Conservation (phyloP, 2,888 invertebrate genomes). For the Leptinotarsa haldemani region DNA sequence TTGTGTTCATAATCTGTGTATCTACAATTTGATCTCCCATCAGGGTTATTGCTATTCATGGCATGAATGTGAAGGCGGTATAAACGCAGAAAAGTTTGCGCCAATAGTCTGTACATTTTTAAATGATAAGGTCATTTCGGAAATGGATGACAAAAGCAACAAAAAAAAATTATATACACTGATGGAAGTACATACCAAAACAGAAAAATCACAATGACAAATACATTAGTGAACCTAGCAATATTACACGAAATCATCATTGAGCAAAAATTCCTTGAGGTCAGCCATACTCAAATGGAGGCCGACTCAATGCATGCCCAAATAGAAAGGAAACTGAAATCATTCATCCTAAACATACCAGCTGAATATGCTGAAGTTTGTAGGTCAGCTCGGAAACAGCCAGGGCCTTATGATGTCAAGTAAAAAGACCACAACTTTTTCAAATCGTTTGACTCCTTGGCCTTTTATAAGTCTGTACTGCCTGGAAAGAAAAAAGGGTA, state of each 20-base stretch:
- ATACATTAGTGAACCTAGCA: slow-evolving; percentile 48
- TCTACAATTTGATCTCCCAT: slow-evolving; percentile 38
- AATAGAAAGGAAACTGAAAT: slow-evolving; percentile 47
- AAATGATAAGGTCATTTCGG: slow-evolving; percentile 1
- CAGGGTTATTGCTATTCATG: slow-evolving; percentile 38
- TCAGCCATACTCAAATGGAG: slow-evolving; percentile 55
- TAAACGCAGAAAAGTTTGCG: slow-evolving; percentile 33
- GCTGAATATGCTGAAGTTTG: slow-evolving; percentile 42
- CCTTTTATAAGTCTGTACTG: slow-evolving; percentile 19
- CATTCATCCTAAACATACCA: slow-evolving; percentile 40
- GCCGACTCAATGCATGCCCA: slow-evolving; percentile 50
- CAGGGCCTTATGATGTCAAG: slow-evolving; percentile 19
- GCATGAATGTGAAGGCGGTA: slow-evolving; percentile 34
- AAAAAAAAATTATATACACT: slow-evolving; percentile 19
- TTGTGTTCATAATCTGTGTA: slow-evolving; percentile 40
- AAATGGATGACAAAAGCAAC: slow-evolving; percentile 4
- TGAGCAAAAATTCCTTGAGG: slow-evolving; percentile 53
- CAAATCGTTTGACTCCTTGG: slow-evolving; percentile 13
- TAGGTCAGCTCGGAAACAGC: slow-evolving; percentile 42
- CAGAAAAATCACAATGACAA: slow-evolving; percentile 45
- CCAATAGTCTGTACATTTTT: slow-evolving; percentile 26
- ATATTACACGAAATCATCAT: slow-evolving; percentile 42
- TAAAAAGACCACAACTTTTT: slow-evolving; percentile 10
- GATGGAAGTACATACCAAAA: slow-evolving; percentile 41
- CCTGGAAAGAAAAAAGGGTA: slow-evolving; percentile 29